These are phyloP conservation scores for Clivina fossor DNA, from an alignment of 2,888 invertebrate genomes.

Conservation along the genomic window DNA sequence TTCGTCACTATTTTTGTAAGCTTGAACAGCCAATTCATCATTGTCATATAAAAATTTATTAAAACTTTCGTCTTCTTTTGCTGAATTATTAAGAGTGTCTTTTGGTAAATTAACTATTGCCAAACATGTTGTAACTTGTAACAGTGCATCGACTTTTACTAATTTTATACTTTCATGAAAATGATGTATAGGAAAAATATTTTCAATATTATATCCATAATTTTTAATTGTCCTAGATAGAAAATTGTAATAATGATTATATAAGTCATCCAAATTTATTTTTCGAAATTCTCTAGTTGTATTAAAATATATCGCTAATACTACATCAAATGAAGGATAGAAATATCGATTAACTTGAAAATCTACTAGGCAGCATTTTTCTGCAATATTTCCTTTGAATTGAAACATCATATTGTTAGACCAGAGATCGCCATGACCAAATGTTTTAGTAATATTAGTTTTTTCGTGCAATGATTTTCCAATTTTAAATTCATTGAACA, in stretches of 20 bases:
- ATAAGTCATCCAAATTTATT: conserved; percentile 1
- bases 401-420: conserved; percentile 18
- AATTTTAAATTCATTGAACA: not conserved
- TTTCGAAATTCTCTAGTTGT: conserved; percentile 2
- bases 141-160: not conserved
- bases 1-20: too few species aligned
- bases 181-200: not conserved
- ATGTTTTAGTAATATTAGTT: conserved; percentile 8
- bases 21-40: too few species aligned
- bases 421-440: conserved; percentile 16
- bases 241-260: conserved; percentile 1
- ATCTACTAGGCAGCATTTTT: too few species aligned
- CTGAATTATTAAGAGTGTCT: too few species aligned
- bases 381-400: too few species aligned
- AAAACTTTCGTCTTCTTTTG: too few species aligned
- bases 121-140: not conserved
- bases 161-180: conserved; percentile 5
- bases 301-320: not conserved
- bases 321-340: not conserved
- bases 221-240: not conserved
- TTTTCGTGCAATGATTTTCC: conserved; percentile 4
- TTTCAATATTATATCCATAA: conserved; percentile 7
- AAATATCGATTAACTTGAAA: not conserved
- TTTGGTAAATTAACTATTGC: not conserved
- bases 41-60: too few species aligned